Conservation (phyloP, 2,797 vertebrate species). For the Jordanella pulchra region DNA sequence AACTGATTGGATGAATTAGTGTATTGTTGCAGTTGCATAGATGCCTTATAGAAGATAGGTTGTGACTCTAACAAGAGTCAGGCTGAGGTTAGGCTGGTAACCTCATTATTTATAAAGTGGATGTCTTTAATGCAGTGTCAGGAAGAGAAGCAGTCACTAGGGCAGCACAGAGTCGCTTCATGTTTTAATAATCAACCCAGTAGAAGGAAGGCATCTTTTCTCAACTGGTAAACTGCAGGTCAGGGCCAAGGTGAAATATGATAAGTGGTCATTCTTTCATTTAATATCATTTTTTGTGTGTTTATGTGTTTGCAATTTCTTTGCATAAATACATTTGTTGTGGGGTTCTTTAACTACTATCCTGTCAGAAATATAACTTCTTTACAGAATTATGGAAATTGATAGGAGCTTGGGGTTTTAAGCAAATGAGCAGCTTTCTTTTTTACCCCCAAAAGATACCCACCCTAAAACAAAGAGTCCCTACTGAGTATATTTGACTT, state of each 20-base stretch:
- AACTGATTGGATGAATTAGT: not conserved
- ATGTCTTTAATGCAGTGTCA: slow-evolving; percentile 63
- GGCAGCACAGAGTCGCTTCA: slow-evolving; percentile 63
- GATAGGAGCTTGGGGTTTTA: not conserved
- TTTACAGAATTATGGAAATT: not conserved
- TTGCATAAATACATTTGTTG: not conserved
- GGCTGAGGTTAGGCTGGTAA: slow-evolving; percentile 30
- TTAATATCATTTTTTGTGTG: slow-evolving; percentile 27
- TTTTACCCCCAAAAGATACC: not conserved
- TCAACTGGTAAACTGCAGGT: slow-evolving; percentile 59
- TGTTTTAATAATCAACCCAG: slow-evolving; percentile 79
- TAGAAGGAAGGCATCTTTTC: slow-evolving; percentile 66
- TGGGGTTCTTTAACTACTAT: not conserved
- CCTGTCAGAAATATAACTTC: not conserved
- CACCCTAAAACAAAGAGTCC: slow-evolving; percentile 21
- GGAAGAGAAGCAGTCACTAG: slow-evolving; percentile 29
- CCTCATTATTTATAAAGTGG: slow-evolving; percentile 68
- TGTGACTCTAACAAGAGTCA: not conserved
- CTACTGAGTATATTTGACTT: slow-evolving; percentile 7
- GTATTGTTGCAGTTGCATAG: not conserved
- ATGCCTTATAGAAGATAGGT: not conserved
- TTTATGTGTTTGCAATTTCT: slow-evolving; percentile 13
- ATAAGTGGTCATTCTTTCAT: slow-evolving; percentile 30
- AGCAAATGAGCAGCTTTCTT: not conserved
- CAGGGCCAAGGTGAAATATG: slow-evolving; percentile 52